Evolutionary conservation across 2,888 invertebrate species (phyloP).

Genomic region (Bombyx huttoni): DNA sequence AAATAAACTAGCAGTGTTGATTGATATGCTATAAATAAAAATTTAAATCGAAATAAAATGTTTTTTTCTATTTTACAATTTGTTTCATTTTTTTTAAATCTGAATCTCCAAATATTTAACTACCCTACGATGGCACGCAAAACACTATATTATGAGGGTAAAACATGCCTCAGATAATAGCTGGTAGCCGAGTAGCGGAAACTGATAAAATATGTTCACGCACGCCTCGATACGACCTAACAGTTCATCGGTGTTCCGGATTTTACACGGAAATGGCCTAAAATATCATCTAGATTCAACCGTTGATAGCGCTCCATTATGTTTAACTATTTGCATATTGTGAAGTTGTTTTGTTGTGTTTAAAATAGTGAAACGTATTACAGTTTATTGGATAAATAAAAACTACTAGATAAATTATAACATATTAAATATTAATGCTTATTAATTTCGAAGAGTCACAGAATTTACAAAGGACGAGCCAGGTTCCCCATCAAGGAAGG

Average conservation of each 20-base stretch:
- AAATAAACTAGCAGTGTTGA: not conserved
- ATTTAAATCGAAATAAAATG: not conserved
- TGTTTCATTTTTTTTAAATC: no score
- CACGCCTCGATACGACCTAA: conserved; percentile 45
- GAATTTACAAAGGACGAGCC: not conserved
- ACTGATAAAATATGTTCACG: conserved; percentile 67
- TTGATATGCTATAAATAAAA: not conserved
- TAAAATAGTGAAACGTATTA: no score
- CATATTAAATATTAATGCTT: no score
- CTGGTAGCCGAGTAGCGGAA: conserved; percentile 42
- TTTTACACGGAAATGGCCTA: conserved; percentile 24
- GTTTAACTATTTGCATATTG: not conserved
- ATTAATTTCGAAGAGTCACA: not conserved
- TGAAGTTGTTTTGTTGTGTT: not conserved
- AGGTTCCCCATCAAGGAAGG: not conserved
- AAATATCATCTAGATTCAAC: conserved; percentile 11
- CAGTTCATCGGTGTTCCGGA: conserved; percentile 35
- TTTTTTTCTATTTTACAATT: no score
- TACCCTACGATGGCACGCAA: not conserved
- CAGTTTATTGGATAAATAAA: no score
- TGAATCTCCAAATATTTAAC: no score
- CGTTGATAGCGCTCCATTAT: not conserved
- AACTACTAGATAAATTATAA: no score
- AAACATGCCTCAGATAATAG: conserved; percentile 59
- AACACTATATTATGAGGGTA: conserved; percentile 37